Percentiles rank a stretch among this genome's conserved stretches.
phyloP scores from a whole-genome alignment of 2,888 invertebrate genomes.

The Netelia melanura region DNA sequence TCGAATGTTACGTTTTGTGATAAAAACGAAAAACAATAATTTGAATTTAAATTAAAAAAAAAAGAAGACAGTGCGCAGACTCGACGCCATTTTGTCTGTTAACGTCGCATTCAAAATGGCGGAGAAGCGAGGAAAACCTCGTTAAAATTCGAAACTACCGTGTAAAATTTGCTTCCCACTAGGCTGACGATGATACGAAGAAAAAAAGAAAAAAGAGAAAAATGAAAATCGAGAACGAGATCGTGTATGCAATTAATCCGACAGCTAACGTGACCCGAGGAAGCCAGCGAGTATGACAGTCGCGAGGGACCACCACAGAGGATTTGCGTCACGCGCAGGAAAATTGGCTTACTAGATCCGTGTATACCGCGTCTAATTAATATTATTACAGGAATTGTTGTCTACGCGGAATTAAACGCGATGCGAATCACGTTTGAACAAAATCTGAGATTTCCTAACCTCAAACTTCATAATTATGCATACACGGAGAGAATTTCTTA shows the following conservation, averaged over 20 bases:
- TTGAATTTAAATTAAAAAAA: too few species aligned
- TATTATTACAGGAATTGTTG: not conserved
- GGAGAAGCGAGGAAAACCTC: too few species aligned
- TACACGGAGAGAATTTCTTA: too few species aligned
- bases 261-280: conserved; percentile 79
- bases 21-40: too few species aligned
- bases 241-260: conserved; percentile 78
- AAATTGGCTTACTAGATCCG: conserved; percentile 77
- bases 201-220: conserved; percentile 9
- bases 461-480: too few species aligned
- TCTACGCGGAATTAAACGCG: not conserved
- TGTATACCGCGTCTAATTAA: not conserved
- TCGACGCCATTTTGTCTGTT: too few species aligned
- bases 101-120: too few species aligned
- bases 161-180: not conserved
- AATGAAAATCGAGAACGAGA: conserved; percentile 61
- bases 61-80: too few species aligned
- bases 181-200: conserved; percentile 14
- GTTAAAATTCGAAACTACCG: not conserved
- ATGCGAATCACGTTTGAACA: not conserved
- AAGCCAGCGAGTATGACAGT: conserved; percentile 75
- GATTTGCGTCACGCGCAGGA: conserved; percentile 77
- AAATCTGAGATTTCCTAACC: too few species aligned
- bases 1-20: too few species aligned
- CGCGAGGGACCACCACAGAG: conserved; percentile 58